Base-by-base conservation (phyloP, 2,888 invertebrate genomes). In the Chironomus tentans region DNA sequence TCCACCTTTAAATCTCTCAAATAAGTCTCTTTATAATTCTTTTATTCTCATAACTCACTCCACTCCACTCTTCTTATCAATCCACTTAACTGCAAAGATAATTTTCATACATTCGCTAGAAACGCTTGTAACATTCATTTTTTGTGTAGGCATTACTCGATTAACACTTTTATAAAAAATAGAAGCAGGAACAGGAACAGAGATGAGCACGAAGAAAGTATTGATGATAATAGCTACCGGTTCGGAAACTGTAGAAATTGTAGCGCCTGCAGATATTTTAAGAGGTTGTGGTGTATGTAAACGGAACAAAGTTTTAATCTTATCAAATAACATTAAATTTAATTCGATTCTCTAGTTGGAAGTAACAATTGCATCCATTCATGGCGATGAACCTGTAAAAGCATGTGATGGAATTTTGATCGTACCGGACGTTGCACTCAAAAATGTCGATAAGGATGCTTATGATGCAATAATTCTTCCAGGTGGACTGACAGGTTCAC, bases 181-280 rank as follows among this genome's bases (percentile, higher is more conserved):
- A 38, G 10, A 56, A 56, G 15, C 56, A 56, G 56, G 18, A 15
- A 56, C 56, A 56, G 56, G 18, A 15, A 15, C 6, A 70, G 24
- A 38, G 7, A 72, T 72, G 72, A 15, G 15, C n/a, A 74, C 15
- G 7, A 74, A 65, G 47, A 28, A 68, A 46, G 74, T 68, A 21
- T 24, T 74, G 3, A 12, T 74, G 38, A 74, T 74, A 38, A 74
- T 74, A 13, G 68, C 74, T 10, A 24, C 22, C 7, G 46, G 62
- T n/a, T 74, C 74, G 22, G 74, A 74, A 68, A 74, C 74, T n/a
- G 74, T 74, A 2, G 74, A 74, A 38, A 68, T 74, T 74, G 74
- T 74, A 46, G 74, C 68, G 6, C 74, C 74, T 7, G 68, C 68
- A 12, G 74, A 74, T 38, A 68, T n/a, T 13, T 24, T 74, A 12